Conservation (phyloP, 2,113 vertebrate species). For the Vombatus ursinus region DNA sequence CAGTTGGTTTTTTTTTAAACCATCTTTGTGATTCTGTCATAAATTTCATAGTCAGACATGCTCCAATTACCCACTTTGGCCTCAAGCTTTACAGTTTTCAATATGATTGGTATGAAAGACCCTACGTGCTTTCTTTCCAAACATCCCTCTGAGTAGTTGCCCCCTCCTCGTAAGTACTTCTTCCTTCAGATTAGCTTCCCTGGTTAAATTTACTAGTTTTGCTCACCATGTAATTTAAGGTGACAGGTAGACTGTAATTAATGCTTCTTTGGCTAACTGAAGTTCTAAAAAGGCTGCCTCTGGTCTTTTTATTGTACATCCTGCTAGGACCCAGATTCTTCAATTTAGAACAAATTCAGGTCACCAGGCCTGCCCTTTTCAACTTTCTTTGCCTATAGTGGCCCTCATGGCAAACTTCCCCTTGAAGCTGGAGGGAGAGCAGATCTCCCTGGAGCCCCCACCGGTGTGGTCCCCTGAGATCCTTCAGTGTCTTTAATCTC, state of each 20-base stretch:
- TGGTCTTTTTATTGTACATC: neutral
- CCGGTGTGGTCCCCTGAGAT: neutral
- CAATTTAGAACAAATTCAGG: neutral
- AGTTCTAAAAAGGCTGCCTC: no score
- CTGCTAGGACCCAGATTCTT: neutral
- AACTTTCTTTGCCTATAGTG: neutral
- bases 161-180: rapidly evolving
- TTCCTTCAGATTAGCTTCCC: neutral
- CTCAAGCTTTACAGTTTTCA: neutral
- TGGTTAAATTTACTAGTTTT: neutral
- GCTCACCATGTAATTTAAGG: neutral
- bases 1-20: no score
- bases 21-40: rapidly evolving
- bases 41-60: neutral
- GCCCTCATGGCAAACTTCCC: neutral
- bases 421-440: neutral
- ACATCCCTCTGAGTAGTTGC: neutral
- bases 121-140: neutral
- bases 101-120: neutral
- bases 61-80: neutral
- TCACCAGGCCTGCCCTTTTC: neutral
- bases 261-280: neutral
- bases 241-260: neutral
- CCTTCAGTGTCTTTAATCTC: neutral
- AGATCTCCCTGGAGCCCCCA: neutral